A percentile compares a stretch with the other conserved stretches of the same genome.
phyloP scores from a whole-genome alignment of 64 coral and sea anemone genomes.

The Dendronephthya gigantea region DNA sequence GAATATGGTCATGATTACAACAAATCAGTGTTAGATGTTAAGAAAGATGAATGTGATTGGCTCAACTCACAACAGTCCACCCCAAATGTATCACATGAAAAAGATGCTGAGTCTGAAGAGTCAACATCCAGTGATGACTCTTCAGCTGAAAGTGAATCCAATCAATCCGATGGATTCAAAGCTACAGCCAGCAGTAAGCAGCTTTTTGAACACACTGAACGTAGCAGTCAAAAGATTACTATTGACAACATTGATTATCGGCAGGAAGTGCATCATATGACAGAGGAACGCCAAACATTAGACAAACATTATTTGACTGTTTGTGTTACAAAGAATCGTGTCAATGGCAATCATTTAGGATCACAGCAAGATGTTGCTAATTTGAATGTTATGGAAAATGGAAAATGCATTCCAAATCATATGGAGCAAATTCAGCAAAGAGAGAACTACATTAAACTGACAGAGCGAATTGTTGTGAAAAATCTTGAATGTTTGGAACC shows the following conservation, averaged over 20 bases:
- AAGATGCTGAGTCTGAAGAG: background rate
- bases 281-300: background rate
- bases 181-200: background rate
- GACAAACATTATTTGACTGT: background rate
- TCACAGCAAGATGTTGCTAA: background rate
- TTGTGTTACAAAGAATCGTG: background rate
- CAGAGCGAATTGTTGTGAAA: conserved; percentile 17
- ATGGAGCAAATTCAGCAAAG: conserved; percentile 8
- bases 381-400: conserved; percentile 6
- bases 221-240: background rate
- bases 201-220: background rate
- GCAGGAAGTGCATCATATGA: background rate
- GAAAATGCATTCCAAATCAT: conserved; percentile 27
- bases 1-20: conserved; percentile 46
- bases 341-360: background rate
- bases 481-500: background rate
- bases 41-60: background rate
- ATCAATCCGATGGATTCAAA: background rate
- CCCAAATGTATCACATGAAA: background rate
- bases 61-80: background rate
- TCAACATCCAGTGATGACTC: background rate
- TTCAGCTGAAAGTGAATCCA: background rate
- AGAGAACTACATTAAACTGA: background rate
- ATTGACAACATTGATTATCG: background rate
- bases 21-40: background rate